Base-by-base conservation (phyloP, 2,888 invertebrate species). In the Agrilus cyanescens region DNA sequence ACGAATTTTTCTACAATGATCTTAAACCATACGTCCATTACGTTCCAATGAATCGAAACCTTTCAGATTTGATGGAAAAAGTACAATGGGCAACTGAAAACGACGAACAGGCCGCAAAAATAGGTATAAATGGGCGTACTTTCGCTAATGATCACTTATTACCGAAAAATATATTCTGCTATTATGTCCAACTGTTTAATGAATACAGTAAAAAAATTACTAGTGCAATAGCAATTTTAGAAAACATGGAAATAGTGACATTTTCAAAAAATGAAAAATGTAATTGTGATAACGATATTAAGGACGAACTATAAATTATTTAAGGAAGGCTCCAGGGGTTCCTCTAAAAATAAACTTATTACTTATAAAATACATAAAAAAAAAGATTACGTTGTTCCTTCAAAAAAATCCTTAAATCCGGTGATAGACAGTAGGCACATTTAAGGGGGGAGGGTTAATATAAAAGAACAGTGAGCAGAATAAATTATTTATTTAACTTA, bases 1-100 rank as follows among this genome's bases (percentile, higher is more conserved):
- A 91, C 63, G 96, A 97, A 71, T 86, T 89, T 70, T 97, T 94
- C 67, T 97, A 97, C 61, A 67, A 73, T 32, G 74, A 83, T 51
- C 66, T 95, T 10, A 60, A 71, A 43, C 80, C 89, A 1, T 78
- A 79, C 67, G 70, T 76, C 53, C 95, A 97, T 67, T 97, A 80
- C 63, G 70, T 96, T 41, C 85, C 93, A 6, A 70, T 95, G 31
- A 78, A 82, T 56, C 66, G 74, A 36, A 83, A 95, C 65, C 69
- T 96, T 14, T 80, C 82, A 7, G 81, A 96, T 70, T 70, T 96
- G 36, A 68, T 85, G 3, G 78, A 85, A 18, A 80, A 80, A 63
- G 68, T 96, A 47, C 68, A 71, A 18, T 90, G 89, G 89, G 86
- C 88, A 0, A 73, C 72, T 33, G 60, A 75, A 6, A 74, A 90